Evolutionary conservation across 2,888 invertebrate species (phyloP), one percentile per base, ranked within the genome.

Genomic region (Mythimna lalbum): DNA sequence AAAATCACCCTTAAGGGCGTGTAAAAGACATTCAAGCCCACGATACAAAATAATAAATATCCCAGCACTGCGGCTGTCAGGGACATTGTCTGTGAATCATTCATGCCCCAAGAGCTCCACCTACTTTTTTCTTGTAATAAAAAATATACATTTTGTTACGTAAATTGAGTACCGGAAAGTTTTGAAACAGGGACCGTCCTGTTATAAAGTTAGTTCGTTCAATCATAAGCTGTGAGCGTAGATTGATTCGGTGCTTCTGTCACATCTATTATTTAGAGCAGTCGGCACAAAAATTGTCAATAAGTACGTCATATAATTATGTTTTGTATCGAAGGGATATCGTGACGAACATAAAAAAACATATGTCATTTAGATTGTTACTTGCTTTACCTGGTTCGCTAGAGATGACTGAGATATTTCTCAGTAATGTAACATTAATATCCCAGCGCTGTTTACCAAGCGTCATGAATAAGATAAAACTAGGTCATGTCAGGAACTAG

Each of bases 81-180:
- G 33, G 33, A 69, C 70, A 70, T 56, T 59, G 59, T 36, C 70
- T 71, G 75, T 87, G 72, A 88, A 85, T 88, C 86, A 85, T 89
- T 89, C 80, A 87, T 82, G 83, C 80, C 59, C 63, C 78, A 81
- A 70, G 78, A 76, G 69, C 65, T 82, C 66, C 63, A 49, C 65
- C 63, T 59, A 63, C 71, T 63, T 81, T 86, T 78, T 80, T 63
- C 67, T 76, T 65, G 74, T 77, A 65, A 57, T 69, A 63, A 71
- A 71, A 76, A 78, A 78, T 77, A 76, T 65, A 78, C 10, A 72
- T 64, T 73, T 82, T 67, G 76, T 77, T 52, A 50, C 66, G 72
- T 65, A 57, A 65, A 61, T 61, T 76, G 68, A 49, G 63, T 71
- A 43, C 57, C 17, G 49, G 68, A 39, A 68, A 74, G 27, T 74